Base-by-base conservation (phyloP, 35 echinoderm and acorn worm species). In the Ophioderma brevispina region DNA sequence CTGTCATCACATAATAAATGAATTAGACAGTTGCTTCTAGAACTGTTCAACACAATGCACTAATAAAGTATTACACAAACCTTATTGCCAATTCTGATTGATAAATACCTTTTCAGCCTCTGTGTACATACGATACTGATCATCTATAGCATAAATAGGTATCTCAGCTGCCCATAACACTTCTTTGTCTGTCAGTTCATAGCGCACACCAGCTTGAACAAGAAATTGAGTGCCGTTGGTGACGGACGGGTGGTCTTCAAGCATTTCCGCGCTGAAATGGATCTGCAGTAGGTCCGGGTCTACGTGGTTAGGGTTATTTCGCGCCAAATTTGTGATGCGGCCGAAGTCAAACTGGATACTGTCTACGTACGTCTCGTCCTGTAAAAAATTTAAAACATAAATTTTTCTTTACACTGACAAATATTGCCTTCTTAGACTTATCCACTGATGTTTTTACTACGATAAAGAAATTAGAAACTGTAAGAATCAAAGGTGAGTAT, bases 341-440 rank as follows among this genome's bases (percentile, higher is more conserved):
- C 95, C 95, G 87, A 97, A 97, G 46, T 97, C 89, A 25, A 94
- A 94, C 37, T 89, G 95, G 18, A 89, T 84, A 37, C 91, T 93
- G 36, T 97, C 91, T 25, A 39, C 81, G 19, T 92, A 59, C 21
- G 75, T 38, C 0, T 85, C 76, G 82, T 96, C 94, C 94, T 96
- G 70, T 4, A 79, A 59, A 89, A 46, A 52, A 55, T 49, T 37
- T 21, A 41, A 39, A 1, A 81, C 79, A 81, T 37, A 81, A 81
- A 19, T 81, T 81, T 36, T 70, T 0, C n/a, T n/a, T n/a, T n/a
- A n/a, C n/a, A n/a, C n/a, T n/a, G n/a, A n/a, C n/a, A n/a, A n/a
- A n/a, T n/a, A n/a, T n/a, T n/a, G n/a, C n/a, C n/a, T n/a, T n/a
- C n/a, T n/a, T n/a, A n/a, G n/a, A n/a, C n/a, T n/a, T n/a, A n/a